Evolutionary conservation across 2,797 vertebrate genomes (phyloP), one percentile per base, ranked within the genome.

Genomic region (Sebastiscus albofasciatus): DNA sequence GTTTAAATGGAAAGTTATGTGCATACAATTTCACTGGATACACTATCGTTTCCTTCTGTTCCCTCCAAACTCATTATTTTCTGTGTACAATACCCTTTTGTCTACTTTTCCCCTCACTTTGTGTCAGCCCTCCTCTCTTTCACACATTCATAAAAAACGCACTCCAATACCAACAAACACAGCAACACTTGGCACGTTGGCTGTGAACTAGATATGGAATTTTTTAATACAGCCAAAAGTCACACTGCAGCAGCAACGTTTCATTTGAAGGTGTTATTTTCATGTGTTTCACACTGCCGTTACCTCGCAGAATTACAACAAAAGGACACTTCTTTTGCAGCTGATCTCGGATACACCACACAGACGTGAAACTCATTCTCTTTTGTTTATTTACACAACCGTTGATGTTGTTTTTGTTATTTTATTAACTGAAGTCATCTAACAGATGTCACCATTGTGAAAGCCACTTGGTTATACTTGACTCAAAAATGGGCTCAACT

Each of bases 251-350:
- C 8, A 13, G 11, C 33, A 73, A 60, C 24, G 16, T 49, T 65
- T 54, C 58, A 24, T 52, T 80, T 55, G 5, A 18, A 72, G 55
- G 56, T 86, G 79, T 77, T 61, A 46, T 56, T 77, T 59, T 67
- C 52, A 58, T 8, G 11, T 64, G 11, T 64, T 80, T 81, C 22
- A 36, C 8, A 4, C 22, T 31, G 59, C 20, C n/a, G 12, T 62
- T 70, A 14, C 10, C 26, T 58, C 62, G 1, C 31, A 14, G 56
- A 12, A 12, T 67, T 62, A 22, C 3, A 3, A 68, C 39, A 14
- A 39, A 22, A 31, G 33, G 4, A 36, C 64, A 46, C 8, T 1
- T 42, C 20, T 13, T 34, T 58, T 68, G 3, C 22, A 42, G n/a
- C 22, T 46, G 52, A 14, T 72, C 49, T 67, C 6, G 1, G 27